These are phyloP conservation scores for Sciaenops ocellatus DNA, from an alignment of 2,797 vertebrate species.

Conservation along the genomic window DNA sequence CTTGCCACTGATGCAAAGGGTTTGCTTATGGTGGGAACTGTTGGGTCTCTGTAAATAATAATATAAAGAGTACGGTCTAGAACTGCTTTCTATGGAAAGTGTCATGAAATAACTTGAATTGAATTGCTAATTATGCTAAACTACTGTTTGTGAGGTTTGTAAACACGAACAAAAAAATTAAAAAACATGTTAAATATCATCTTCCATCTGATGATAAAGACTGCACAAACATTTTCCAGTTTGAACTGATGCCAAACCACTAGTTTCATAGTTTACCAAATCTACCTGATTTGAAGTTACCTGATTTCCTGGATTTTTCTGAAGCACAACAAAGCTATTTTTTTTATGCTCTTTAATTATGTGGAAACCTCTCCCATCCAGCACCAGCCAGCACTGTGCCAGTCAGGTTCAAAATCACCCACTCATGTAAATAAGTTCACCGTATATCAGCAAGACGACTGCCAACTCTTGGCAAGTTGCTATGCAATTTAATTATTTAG, in stretches of 20 bases:
- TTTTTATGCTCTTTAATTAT: conserved; percentile 3
- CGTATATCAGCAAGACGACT: background rate
- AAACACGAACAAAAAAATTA: background rate
- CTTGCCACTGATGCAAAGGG: too few species aligned
- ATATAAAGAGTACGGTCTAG: too few species aligned
- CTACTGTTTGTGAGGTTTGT: background rate
- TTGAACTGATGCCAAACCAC: background rate
- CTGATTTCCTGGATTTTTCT: background rate
- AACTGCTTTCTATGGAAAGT: too few species aligned
- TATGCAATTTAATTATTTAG: conserved; percentile 21
- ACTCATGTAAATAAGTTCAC: background rate
- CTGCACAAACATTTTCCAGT: background rate
- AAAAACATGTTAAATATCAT: background rate
- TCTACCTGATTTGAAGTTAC: too few species aligned
- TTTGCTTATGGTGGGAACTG: too few species aligned
- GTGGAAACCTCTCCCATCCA: background rate
- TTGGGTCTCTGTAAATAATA: too few species aligned
- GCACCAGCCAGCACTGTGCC: background rate
- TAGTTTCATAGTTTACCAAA: background rate
- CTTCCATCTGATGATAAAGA: background rate
- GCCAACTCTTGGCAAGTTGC: conserved; percentile 5
- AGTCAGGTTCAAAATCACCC: background rate
- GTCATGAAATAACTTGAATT: too few species aligned
- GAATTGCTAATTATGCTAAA: conserved; percentile 3
- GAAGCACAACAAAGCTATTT: background rate